Evolutionary conservation across 2,888 invertebrate species (phyloP), one percentile per base, ranked within the genome.

Genomic region (Drosophila meridiana): DNA sequence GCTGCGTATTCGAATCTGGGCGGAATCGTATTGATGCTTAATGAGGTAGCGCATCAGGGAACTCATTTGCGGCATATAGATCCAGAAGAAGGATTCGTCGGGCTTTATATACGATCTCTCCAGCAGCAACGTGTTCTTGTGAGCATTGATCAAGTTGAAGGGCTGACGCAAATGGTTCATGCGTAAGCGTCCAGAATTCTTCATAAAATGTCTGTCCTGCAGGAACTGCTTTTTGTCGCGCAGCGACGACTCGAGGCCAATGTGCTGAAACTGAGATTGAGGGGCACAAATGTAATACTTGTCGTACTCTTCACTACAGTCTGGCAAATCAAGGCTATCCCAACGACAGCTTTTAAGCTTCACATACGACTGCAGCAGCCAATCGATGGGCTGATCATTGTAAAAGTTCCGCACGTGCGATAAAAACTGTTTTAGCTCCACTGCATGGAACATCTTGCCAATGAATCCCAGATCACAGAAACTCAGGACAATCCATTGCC

Each of bases 301-400:
- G 0, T 13, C 8, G 28, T 53, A 69, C 0, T 74, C 53, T 0
- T 5, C 3, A 0, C 14, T 4, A 38, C 88, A 87, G 1, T 73
- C 40, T 0, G 26, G 7, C 14, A 28, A 40, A 2, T 50, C 3
- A 0, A 76, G 28, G 5, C 52, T 55, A 30, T 76, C 72, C 76
- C 80, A 80, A 30, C 60, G 73, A n/a, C 83, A 83, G 28, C 58
- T 55, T 7, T 48, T 64, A 7, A 83, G 36, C 30, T 70, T 67
- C 2, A 83, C 77, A 52, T 69, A 83, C 1, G 69, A 57, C 2
- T 72, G 53, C 36, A 87, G 45, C 38, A 89, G 58, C 89, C 84
- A 81, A 6, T 89, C 87, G 4, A 84, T 78, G 11, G 84, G 71
- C 34, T 89, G 81, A 53, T 83, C 67, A 13, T 68, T 83, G 40